Evolutionary conservation across 2,888 invertebrate species (phyloP), one percentile per base, ranked within the genome.

Genomic region (Andrena chrysosceles): DNA sequence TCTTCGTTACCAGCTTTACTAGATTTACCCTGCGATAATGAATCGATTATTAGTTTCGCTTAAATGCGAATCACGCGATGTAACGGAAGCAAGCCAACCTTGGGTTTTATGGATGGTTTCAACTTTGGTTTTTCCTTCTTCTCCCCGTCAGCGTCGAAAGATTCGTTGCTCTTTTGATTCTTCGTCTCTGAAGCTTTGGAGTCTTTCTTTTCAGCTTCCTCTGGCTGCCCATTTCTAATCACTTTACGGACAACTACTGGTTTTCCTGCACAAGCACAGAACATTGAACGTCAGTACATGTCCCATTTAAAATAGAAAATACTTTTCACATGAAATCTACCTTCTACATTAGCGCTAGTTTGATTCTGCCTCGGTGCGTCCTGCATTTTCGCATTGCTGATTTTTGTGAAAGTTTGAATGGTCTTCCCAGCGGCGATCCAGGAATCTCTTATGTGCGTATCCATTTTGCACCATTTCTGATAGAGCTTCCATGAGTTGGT

Each of bases 391-490:
- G 96, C 96, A 90, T 95, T 95, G 82, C 95, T 95, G 91, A 96
- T 95, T 93, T 96, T 96, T 59, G 96, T 96, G 89, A 97, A 95
- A 0, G 96, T 95, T 93, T 97, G 97, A 87, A 97, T 96, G 86
- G 96, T 96, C 89, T 96, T 95, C 0, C 97, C 97, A 1, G 98
- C 98, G 0, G 96, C 95, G 77, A 97, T 96, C 98, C 98, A 98
- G 0, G 97, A 96, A 64, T 96, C 96, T 73, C 97, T 95, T 71
- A 97, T 95, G 20, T 95, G 95, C 78, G 96, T 96, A 0, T 97
- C 96, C 95, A 98, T 96, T 90, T 97, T 96, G 85, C 97, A 97
- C 98, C 98, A 98, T 87, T 96, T 96, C 92, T 97, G 97, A 93
- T 97, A 98, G 10, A 97, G 94, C 84, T 96, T 96, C 98, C 98